Evolutionary conservation across 2,113 vertebrate genomes (phyloP), one percentile per base, ranked within the genome.

Genomic region (Paramisgurnus dabryanus): DNA sequence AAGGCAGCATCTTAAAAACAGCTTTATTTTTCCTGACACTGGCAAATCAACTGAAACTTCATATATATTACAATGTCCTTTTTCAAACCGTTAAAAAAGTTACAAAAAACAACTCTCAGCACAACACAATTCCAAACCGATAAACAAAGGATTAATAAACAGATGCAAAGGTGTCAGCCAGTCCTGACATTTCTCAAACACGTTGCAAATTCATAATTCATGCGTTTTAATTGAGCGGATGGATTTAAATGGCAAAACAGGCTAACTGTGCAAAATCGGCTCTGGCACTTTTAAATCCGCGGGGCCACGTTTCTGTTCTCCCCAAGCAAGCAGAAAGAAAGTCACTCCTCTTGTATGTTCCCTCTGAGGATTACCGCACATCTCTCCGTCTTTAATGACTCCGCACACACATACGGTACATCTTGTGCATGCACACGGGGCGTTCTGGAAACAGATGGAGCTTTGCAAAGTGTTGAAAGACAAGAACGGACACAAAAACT

Each of bases 321-420:
- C 78, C 80, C 68, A 69, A 55, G 45, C 77, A 77, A 80, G 76
- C 73, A 68, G 53, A 57, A 71, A 74, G 71, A 66, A 71, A 68
- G 47, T 79, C 70, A 27, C 22, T 85, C 50, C 55, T 65, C 43
- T 57, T 55, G 65, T 75, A 45, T 15, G 49, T 79, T 50, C 65
- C 76, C 70, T 77, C 57, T 4, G 69, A 83, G 84, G 81, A 85
- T 85, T 83, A 80, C 68, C 2, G 17, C 79, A 80, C 65, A 83
- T 85, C 78, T 80, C 63, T 5, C 79, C 50, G 40, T 75, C 81
- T 41, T 47, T 80, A 78, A 81, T 83, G 81, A 79, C 75, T 83
- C 57, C 74, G 43, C 49, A 76, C 67, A 47, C 65, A 65, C 68
- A 57, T 75, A n/a, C 50, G 12, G 50, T 53, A 53, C 11, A 58